Evolutionary conservation across 2,888 invertebrate genomes (phyloP), one percentile per base, ranked within the genome.

Genomic region (Anthrax anthrax): DNA sequence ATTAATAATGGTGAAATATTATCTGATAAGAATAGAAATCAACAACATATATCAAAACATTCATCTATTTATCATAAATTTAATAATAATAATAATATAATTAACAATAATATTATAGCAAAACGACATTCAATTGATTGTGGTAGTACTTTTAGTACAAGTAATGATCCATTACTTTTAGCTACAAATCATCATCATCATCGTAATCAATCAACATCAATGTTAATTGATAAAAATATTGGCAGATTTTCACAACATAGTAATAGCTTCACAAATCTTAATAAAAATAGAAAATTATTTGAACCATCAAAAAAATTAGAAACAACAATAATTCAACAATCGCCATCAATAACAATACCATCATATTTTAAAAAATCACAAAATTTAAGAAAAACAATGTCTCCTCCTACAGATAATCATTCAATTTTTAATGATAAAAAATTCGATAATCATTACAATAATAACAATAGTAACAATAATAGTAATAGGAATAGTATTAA

Each of bases 41-140:
- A 44, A 19, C 44, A 44, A 14, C 38, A 39, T 29, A 27, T 16
- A 29, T 17, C 29, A 16, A 19, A 40, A 19, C 4, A n/a, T n/a
- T n/a, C n/a, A 29, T 16, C 41, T 13, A 23, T 8, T 6, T 23
- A 23, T 23, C 5, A 12, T 4, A 12, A 2, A 17, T 14, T 32
- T 16, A 41, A 40, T 18, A 18, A 16, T 40, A 13, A 17, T 40
- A 27, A 14, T 23, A 18, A 39, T 41, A 27, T 27, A 16, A 16
- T 12, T 40, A 32, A 18, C 13, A 41, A 18, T 32, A 17, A 27
- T 17, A 18, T 18, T 18, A 41, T 17, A 32, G 13, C 9, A 29
- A 59, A 59, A 39, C 54, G 58, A 2, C 57, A 57, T 48, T 58
- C 58, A 9, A 52, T 57, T 10, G 58, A 58, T 43, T 52, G 54